Evolutionary conservation across 2,888 invertebrate genomes (phyloP).

Genomic region (Meghimatium bilineatum): DNA sequence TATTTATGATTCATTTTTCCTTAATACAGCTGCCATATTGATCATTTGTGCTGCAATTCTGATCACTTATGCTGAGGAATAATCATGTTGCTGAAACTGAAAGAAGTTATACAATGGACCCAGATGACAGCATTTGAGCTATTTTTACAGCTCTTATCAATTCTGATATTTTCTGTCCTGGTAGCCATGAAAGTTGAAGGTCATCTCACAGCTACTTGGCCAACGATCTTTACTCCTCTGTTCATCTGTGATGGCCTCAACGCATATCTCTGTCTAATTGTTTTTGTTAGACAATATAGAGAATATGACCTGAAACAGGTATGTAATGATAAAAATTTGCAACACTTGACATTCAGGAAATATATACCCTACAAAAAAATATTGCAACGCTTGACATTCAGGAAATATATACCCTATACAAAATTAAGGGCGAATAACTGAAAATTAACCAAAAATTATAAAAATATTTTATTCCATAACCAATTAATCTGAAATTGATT

Average conservation of each 20-base stretch:
- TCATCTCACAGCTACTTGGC: constrained; percentile 85
- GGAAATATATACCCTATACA: too few relatives aligned
- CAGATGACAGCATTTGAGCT: constrained; percentile 97
- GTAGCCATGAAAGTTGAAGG: constrained; percentile 87
- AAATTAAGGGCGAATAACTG: too few relatives aligned
- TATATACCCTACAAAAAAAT: too few relatives aligned
- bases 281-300: constrained; percentile 93
- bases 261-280: constrained; percentile 95
- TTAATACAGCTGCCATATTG: neutral
- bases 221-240: constrained; percentile 91
- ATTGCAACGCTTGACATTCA: neutral
- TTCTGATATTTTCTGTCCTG: constrained; percentile 89
- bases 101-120: constrained; percentile 94
- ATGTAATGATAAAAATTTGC: neutral
- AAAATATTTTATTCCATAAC: too few relatives aligned
- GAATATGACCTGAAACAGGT: constrained; percentile 79
- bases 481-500: too few relatives aligned
- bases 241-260: constrained; percentile 94
- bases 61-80: neutral
- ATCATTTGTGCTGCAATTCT: neutral
- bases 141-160: constrained; percentile 89
- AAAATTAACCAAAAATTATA: too few relatives aligned
- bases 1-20: neutral
- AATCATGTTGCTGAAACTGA: constrained; percentile 89
- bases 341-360: neutral